Conservation (phyloP, 1,140 invertebrate species). For the Drosophila kanapiae region DNA sequence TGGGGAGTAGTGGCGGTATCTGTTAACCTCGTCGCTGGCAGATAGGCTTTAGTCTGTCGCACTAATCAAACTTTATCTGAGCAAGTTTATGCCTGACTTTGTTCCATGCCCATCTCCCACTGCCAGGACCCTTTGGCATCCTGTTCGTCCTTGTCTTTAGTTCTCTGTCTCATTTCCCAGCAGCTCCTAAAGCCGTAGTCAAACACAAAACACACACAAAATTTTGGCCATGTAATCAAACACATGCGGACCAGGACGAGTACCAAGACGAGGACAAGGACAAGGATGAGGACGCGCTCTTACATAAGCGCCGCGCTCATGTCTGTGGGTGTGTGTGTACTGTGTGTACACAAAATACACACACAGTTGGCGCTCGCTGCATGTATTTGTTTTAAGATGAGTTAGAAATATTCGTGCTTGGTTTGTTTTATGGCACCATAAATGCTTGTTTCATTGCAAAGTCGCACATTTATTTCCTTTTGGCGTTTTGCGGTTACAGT, state of each 20-base stretch:
- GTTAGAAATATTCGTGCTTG: constrained; percentile 79
- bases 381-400: constrained; percentile 72
- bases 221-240: constrained; percentile 59
- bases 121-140: not conserved
- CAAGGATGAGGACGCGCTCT: constrained; percentile 21
- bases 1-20: not conserved
- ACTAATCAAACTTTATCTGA: constrained; percentile 59
- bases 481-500: constrained; percentile 77
- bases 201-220: constrained; percentile 40
- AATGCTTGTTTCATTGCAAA: constrained; percentile 82
- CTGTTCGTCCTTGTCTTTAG: constrained; percentile 1
- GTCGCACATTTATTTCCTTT: constrained; percentile 82
- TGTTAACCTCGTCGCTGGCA: constrained; percentile 19
- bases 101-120: not conserved
- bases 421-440: constrained; percentile 82
- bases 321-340: not conserved
- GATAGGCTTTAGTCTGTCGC: constrained; percentile 30
- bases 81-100: constrained; percentile 45
- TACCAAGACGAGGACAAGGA: constrained; percentile 8
- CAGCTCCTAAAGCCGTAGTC: constrained; percentile 28
- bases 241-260: constrained; percentile 39
- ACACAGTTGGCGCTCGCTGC: not conserved
- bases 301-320: constrained; percentile 7
- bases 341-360: constrained; percentile 8
- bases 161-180: constrained; percentile 14